Conservation (phyloP, 2,113 vertebrate genomes). For the Mionectes macconnelli region DNA sequence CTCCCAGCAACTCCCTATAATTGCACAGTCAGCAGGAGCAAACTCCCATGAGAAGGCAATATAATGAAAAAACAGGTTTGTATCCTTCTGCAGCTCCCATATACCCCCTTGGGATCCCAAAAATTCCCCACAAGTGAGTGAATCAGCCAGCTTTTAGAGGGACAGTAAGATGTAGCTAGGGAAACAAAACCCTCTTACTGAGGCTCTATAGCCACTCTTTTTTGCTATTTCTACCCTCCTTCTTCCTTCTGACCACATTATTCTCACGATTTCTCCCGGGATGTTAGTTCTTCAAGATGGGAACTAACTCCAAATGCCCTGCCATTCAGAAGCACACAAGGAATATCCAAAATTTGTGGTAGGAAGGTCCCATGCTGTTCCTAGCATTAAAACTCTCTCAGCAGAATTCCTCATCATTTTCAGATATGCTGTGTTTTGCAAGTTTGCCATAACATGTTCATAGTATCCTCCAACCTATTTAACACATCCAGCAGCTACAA, state of each 20-base stretch:
- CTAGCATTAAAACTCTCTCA: not conserved
- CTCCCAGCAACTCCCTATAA: not conserved
- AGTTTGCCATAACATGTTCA: not conserved
- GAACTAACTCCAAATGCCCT: not conserved
- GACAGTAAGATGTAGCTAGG: not conserved
- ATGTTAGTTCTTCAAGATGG: not conserved
- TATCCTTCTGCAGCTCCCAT: not conserved
- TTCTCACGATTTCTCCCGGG: not conserved
- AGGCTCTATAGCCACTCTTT: not conserved
- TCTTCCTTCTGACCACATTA: not conserved
- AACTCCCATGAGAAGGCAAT: not conserved
- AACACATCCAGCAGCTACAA: not conserved
- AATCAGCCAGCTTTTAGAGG: not conserved
- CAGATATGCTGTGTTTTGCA: not conserved
- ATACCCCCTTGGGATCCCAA: not conserved
- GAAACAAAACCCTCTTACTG: not conserved
- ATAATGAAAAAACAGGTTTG: not conserved
- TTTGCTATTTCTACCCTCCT: not conserved
- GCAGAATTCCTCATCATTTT: not conserved
- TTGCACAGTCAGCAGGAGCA: not conserved
- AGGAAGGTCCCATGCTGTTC: accelerated
- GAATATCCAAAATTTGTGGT: not conserved
- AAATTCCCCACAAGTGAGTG: not conserved
- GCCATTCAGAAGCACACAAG: not conserved
- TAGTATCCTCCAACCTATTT: not conserved